Base-by-base conservation (phyloP, 2,113 vertebrate genomes). In the Sander vitreus region DNA sequence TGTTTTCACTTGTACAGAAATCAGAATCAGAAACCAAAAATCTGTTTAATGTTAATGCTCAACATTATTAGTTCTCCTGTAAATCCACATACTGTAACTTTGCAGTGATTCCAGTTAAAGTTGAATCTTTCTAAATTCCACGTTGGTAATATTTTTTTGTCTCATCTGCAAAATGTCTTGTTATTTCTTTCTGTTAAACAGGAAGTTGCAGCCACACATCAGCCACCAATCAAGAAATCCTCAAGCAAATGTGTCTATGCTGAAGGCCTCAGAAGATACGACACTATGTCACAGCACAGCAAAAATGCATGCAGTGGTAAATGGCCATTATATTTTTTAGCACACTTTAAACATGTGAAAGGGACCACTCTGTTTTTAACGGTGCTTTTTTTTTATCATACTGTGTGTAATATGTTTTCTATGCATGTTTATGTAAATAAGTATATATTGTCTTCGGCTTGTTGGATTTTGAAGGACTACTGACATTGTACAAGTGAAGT, bases 281-380 rank as follows among this genome's bases (percentile, higher is more conserved):
- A 85, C 86, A 14, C 83, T 86, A 50, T 88, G 90, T 62, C 92
- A 90, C 55, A 94, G 86, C 88, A 58, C 90, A 65, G 76, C 84
- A 30, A 96, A 93, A 89, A 93, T 84, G 83, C 80, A 85, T 72
- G 57, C 89, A 47, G 76, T 88, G 93, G 95, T 96, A 90, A 94
- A 85, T 71, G 0, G 3, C 4, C 8, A 0, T 50, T 43, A 50
- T 64, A 21, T 73, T 63, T 73, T 73, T 47, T 0, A 50, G 39
- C 68, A 5, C 47, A 23, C 33, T 80, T 36, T 21, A 0, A 76
- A 62, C 18, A 14, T 65, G 16, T 59, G 15, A 50, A 69, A 74
- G 27, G 54, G 25, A 60, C 14, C 47, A 25, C 45, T 58, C 15
- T 27, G 21, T 4, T 53, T 62, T 45, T 9, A 55, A 12, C 9